Evolutionary conservation across 1,140 invertebrate genomes (phyloP).

Genomic region (Drosophila tropicalis): DNA sequence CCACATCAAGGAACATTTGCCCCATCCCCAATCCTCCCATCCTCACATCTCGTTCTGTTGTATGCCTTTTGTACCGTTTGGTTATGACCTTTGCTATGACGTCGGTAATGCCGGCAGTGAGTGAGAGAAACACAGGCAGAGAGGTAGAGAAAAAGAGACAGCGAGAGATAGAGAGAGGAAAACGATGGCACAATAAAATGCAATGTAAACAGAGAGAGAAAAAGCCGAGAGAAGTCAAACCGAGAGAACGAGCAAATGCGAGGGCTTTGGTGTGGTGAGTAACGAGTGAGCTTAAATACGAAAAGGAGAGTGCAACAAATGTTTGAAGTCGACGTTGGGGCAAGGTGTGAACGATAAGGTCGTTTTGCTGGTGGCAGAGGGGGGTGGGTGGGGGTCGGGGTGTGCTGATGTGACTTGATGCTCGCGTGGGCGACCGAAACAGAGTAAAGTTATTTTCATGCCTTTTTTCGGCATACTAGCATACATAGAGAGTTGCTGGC

Average conservation of each 20-base stretch:
- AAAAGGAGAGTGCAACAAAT: slow-evolving; percentile 69
- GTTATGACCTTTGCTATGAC: slow-evolving; percentile 68
- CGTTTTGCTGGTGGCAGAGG: slow-evolving; percentile 18
- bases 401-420: slow-evolving; percentile 19
- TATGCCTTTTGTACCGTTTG: slow-evolving; percentile 8
- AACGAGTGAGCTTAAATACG: slow-evolving; percentile 20
- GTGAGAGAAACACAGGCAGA: not conserved
- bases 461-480: slow-evolving; percentile 64
- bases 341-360: slow-evolving; percentile 40
- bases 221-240: not conserved
- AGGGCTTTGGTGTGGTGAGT: slow-evolving; percentile 44
- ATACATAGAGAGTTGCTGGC: slow-evolving; percentile 46
- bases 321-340: slow-evolving; percentile 37
- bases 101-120: slow-evolving; percentile 35
- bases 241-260: slow-evolving; percentile 10
- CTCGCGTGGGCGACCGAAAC: slow-evolving; percentile 41
- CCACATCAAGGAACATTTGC: not conserved
- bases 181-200: slow-evolving; percentile 3
- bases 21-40: not conserved
- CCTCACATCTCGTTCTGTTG: not conserved
- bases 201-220: slow-evolving; percentile 1
- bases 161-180: slow-evolving; percentile 1
- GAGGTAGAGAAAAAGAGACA: not conserved
- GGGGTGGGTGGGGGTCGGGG: not conserved
- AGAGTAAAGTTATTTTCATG: slow-evolving; percentile 61